These are phyloP conservation scores for Neopelma chrysocephalum DNA, from an alignment of 2,797 vertebrate genomes.

Conservation along the genomic window DNA sequence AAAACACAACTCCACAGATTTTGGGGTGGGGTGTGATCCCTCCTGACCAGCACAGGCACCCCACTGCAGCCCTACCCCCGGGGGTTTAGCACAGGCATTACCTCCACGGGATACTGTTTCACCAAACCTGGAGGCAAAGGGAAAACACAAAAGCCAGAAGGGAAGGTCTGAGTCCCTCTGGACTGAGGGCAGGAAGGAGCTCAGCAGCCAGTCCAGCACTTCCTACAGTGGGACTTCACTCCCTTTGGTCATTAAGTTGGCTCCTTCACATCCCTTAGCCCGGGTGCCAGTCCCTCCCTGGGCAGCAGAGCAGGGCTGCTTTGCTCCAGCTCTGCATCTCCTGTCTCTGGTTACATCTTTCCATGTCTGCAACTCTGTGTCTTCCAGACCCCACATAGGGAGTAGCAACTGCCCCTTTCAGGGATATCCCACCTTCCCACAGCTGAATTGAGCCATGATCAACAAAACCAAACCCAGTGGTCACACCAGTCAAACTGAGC, in stretches of 20 bases:
- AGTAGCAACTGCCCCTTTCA: background rate
- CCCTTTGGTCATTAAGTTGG: background rate
- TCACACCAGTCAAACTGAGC: background rate
- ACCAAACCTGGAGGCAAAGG: background rate
- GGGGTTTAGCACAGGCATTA: background rate
- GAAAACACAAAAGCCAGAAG: background rate
- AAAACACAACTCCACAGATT: background rate
- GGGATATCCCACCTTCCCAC: background rate
- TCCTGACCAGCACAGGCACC: background rate
- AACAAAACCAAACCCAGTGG: background rate
- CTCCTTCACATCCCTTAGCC: background rate
- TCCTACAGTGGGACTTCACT: background rate
- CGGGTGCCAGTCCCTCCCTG: accelerated
- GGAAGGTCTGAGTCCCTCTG: background rate
- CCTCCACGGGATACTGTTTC: background rate
- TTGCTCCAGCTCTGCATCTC: background rate
- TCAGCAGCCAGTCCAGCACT: background rate
- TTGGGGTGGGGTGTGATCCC: background rate
- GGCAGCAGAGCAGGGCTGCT: background rate
- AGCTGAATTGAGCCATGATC: background rate
- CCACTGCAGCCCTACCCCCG: background rate
- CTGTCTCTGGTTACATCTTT: background rate
- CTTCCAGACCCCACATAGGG: background rate
- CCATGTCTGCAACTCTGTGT: background rate
- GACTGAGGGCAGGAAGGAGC: background rate